These are phyloP conservation scores for Eurystomus gularis DNA, from an alignment of 2,113 vertebrate species.

Conservation along the genomic window DNA sequence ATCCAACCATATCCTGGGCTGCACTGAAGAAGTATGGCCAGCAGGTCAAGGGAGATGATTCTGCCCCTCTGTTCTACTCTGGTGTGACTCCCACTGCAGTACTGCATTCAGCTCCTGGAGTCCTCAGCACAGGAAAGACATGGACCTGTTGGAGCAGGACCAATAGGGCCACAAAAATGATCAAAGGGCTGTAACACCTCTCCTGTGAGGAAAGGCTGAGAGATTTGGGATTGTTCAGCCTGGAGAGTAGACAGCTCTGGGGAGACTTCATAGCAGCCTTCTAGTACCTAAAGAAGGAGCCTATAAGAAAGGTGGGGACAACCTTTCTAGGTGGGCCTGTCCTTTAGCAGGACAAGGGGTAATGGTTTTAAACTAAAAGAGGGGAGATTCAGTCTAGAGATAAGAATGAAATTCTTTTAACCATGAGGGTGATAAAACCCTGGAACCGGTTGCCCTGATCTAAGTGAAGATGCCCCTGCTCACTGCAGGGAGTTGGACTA, in stretches of 20 bases:
- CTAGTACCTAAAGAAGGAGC: background rate
- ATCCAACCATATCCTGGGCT: rapidly evolving
- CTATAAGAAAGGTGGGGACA: background rate
- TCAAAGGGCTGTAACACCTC: background rate
- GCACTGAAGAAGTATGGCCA: background rate
- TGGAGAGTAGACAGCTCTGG: background rate
- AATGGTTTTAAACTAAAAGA: background rate
- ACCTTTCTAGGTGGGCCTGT: background rate
- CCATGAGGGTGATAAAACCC: background rate
- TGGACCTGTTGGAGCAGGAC: background rate
- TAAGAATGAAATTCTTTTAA: background rate
- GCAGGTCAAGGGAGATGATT: background rate
- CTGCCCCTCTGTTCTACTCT: background rate
- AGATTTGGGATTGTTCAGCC: background rate
- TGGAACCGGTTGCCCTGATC: background rate
- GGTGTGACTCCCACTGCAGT: background rate
- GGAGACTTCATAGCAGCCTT: background rate
- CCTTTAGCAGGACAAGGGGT: background rate
- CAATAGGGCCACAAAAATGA: background rate
- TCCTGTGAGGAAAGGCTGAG: background rate
- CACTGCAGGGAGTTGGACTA: background rate
- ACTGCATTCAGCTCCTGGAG: background rate
- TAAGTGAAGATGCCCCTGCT: background rate
- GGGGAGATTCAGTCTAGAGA: background rate
- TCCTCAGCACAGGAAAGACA: background rate